These are phyloP conservation scores for Notechis scutatus DNA, from an alignment of 2,113 vertebrate species.

Conservation along the genomic window DNA sequence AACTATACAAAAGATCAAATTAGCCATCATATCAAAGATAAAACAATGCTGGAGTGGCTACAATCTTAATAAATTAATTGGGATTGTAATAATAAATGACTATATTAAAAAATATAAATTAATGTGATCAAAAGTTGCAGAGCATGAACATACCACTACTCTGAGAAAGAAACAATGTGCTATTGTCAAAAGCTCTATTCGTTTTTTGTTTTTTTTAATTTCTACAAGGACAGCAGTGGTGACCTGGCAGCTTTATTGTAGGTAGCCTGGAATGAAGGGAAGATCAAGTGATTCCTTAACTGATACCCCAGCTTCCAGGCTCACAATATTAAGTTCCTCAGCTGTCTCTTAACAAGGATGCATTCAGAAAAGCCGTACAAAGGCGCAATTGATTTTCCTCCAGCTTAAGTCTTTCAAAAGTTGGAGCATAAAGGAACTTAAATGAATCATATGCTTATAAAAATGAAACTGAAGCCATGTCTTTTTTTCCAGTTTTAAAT, in stretches of 20 bases:
- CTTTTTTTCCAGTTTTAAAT: constrained; percentile 53
- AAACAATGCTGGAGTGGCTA: neutral
- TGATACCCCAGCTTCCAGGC: constrained; percentile 45
- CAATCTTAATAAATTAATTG: neutral
- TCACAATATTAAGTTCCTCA: constrained; percentile 50
- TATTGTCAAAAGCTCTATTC: neutral
- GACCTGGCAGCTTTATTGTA: constrained; percentile 21
- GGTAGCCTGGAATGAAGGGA: neutral
- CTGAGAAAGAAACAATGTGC: neutral
- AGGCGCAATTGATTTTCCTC: constrained; percentile 45
- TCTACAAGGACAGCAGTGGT: constrained; percentile 1
- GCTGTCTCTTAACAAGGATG: constrained; percentile 58
- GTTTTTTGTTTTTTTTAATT: constrained; percentile 18
- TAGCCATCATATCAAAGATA: no score
- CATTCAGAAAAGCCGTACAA: constrained; percentile 53
- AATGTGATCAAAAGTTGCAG: neutral
- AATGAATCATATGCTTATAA: constrained; percentile 57
- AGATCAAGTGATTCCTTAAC: constrained; percentile 30
- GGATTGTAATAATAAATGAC: neutral
- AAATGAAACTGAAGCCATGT: constrained; percentile 56
- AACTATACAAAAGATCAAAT: neutral
- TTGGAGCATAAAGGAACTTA: constrained; percentile 55
- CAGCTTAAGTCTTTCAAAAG: constrained; percentile 50
- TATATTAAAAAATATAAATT: neutral
- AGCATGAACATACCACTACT: neutral